phyloP scores from a whole-genome alignment of 2,113 vertebrate genomes.

The Microtus montanus region DNA sequence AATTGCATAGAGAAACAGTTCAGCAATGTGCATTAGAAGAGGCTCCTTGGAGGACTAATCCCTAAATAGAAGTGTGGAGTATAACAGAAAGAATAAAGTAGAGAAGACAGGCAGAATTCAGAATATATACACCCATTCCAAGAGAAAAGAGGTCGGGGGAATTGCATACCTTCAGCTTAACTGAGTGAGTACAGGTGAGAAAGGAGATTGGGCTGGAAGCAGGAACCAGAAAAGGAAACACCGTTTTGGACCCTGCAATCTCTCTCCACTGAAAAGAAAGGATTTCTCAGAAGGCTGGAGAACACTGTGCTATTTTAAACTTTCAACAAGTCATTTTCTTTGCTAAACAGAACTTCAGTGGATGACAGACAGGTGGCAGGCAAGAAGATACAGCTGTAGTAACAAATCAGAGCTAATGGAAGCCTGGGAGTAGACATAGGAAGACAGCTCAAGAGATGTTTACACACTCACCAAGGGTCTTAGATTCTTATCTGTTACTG shows the following conservation, averaged over 20 bases:
- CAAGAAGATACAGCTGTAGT: background rate
- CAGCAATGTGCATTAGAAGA: background rate
- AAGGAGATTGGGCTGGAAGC: background rate
- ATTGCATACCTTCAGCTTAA: background rate
- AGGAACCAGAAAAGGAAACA: background rate
- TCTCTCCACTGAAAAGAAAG: background rate
- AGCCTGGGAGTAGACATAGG: background rate
- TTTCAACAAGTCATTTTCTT: background rate
- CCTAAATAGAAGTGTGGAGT: background rate
- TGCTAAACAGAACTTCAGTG: background rate
- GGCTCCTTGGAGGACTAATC: background rate
- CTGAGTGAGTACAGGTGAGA: background rate
- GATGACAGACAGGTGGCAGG: background rate
- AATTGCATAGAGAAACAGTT: background rate
- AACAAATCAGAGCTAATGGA: background rate
- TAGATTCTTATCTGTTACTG: background rate
- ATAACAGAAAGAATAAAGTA: background rate
- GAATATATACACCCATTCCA: background rate
- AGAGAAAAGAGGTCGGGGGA: background rate
- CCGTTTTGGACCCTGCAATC: background rate
- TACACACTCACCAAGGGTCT: background rate
- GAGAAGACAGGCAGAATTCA: constrained; percentile 2
- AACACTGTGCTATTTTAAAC: background rate
- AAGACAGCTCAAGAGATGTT: background rate
- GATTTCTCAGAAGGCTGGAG: background rate